Evolutionary conservation across 2,113 vertebrate genomes (phyloP).

Genomic region (Dunckerocampus dactyliophorus): DNA sequence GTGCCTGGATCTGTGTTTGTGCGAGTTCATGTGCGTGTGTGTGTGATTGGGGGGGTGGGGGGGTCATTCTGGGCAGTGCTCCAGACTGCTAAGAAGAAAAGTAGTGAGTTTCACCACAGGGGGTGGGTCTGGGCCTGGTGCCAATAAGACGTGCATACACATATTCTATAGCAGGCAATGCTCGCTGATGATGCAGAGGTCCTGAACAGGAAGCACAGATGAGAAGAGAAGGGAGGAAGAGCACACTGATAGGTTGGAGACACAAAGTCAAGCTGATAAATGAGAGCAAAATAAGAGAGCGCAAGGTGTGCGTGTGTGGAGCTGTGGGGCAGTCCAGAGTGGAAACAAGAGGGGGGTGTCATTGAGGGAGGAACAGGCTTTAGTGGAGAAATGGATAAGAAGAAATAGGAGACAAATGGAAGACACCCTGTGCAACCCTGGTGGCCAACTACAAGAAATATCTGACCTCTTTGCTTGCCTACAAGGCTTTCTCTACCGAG

Average conservation of each 20-base stretch:
- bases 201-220: background rate
- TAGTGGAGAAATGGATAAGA: too few species aligned
- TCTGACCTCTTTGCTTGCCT: too few species aligned
- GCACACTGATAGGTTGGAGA: slow-evolving; percentile 2
- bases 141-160: slow-evolving; percentile 27
- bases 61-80: slow-evolving; percentile 54
- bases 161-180: background rate
- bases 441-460: too few species aligned
- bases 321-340: background rate
- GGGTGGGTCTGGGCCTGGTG: slow-evolving; percentile 51
- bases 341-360: too few species aligned
- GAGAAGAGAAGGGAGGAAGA: background rate
- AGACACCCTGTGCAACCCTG: too few species aligned
- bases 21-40: slow-evolving; percentile 20
- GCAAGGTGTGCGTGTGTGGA: background rate
- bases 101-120: slow-evolving; percentile 59
- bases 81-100: slow-evolving; percentile 56
- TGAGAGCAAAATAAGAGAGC: background rate
- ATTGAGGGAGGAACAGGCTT: too few species aligned
- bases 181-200: too few species aligned
- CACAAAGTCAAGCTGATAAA: slow-evolving; percentile 4
- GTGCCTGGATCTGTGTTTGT: slow-evolving; percentile 25
- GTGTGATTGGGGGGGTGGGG: slow-evolving; percentile 11
- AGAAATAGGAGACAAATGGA: too few species aligned
- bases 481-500: too few species aligned